Conservation (phyloP, 2,888 invertebrate species). For the Xestobium rufovillosum region DNA sequence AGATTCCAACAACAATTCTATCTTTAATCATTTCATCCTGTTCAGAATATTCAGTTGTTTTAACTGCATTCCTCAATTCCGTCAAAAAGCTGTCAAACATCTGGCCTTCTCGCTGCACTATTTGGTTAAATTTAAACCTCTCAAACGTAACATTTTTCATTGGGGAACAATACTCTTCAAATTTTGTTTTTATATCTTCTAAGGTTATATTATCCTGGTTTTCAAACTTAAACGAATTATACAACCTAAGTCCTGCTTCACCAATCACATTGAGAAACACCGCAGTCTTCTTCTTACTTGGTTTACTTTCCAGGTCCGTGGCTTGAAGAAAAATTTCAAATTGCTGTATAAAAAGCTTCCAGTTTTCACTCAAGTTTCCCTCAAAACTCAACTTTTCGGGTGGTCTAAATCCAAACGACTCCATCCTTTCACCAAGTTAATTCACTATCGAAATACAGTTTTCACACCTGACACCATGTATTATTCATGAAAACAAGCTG, state of each 20-base stretch:
- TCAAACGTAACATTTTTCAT: conserved; percentile 24
- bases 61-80: conserved; percentile 24
- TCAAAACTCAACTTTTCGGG: conserved; percentile 14
- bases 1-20: conserved; percentile 22
- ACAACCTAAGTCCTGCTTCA: conserved; percentile 21
- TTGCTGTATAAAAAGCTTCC: conserved; percentile 17
- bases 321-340: conserved; percentile 19
- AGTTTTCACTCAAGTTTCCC: conserved; percentile 19
- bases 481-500: no score
- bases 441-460: no score
- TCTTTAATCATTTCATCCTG: conserved; percentile 23
- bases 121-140: conserved; percentile 22
- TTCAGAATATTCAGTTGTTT: conserved; percentile 24
- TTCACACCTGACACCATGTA: no score
- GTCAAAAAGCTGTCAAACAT: conserved; percentile 26
- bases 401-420: no score
- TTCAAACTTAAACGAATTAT: conserved; percentile 13
- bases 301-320: no score
- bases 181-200: conserved; percentile 9
- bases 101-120: conserved; percentile 24
- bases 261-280: conserved; percentile 21
- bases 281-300: conserved; percentile 17
- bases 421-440: no score
- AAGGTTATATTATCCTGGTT: conserved; percentile 7
- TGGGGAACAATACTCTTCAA: conserved; percentile 15